These are phyloP conservation scores for Presbytis comata DNA, from an alignment of 2,797 vertebrate species.

Conservation along the genomic window DNA sequence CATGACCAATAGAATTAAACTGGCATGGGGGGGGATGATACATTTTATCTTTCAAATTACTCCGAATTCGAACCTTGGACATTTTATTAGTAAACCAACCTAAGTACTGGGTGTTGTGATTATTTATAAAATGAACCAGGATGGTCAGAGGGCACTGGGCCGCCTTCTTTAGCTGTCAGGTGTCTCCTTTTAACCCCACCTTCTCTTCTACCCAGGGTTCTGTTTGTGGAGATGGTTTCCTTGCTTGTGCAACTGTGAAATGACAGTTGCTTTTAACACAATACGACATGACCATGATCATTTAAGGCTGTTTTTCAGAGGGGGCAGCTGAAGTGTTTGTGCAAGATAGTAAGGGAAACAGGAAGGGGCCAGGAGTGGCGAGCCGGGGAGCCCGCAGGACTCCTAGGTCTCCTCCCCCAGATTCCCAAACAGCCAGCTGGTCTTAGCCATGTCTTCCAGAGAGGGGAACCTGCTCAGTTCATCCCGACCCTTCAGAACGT, in stretches of 20 bases:
- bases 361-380: accelerated
- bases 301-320: not conserved
- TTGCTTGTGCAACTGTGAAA: not conserved
- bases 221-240: not conserved
- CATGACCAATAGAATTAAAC: accelerated
- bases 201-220: not conserved
- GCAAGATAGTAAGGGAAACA: accelerated
- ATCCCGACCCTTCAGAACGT: constrained; percentile 67
- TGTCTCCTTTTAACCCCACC: accelerated
- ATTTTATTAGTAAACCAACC: not conserved
- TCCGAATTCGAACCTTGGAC: not conserved
- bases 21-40: too few relatives aligned
- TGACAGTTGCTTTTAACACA: not conserved
- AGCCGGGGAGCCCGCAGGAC: not conserved
- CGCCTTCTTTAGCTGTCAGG: accelerated
- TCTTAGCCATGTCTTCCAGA: not conserved
- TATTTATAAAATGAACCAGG: accelerated
- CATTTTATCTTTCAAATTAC: not conserved
- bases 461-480: constrained; percentile 59
- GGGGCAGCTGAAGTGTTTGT: accelerated
- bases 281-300: accelerated
- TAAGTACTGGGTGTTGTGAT: accelerated
- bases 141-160: accelerated
- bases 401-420: accelerated
- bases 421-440: not conserved